Evolutionary conservation across 2,888 invertebrate genomes (phyloP).

Genomic region (Drosophila trichaetosa): DNA sequence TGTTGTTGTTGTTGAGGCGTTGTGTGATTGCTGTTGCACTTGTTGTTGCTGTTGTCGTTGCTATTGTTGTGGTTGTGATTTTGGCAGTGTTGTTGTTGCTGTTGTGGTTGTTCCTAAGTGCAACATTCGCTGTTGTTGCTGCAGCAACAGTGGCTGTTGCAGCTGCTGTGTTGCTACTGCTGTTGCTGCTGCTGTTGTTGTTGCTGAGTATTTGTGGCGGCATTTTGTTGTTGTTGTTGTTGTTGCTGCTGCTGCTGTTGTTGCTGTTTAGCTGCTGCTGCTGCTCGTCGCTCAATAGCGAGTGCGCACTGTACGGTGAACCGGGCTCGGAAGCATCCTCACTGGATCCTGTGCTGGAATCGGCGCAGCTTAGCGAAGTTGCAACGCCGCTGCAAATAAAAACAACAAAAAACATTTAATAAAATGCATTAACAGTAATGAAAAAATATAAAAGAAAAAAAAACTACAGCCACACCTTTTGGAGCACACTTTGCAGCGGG

Average conservation of each 20-base stretch:
- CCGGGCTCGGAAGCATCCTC: slow-evolving; percentile 93
- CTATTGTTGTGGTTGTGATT: slow-evolving; percentile 49
- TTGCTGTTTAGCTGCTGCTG: slow-evolving; percentile 37
- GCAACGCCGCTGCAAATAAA: slow-evolving; percentile 91
- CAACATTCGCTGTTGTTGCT: slow-evolving; percentile 83
- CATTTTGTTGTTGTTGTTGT: slow-evolving; percentile 86
- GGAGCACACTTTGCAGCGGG: slow-evolving; percentile 19
- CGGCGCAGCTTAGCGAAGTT: slow-evolving; percentile 90
- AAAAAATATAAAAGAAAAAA: not conserved
- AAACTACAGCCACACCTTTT: slow-evolving; percentile 52
- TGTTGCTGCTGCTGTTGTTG: slow-evolving; percentile 37
- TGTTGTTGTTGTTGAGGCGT: slow-evolving; percentile 40
- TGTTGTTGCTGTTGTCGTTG: slow-evolving; percentile 44
- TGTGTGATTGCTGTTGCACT: slow-evolving; percentile 59
- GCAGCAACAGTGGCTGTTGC: slow-evolving; percentile 86
- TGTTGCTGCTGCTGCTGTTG: slow-evolving; percentile 83
- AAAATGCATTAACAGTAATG: slow-evolving; percentile 11
- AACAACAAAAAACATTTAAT: not conserved
- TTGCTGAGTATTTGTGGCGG: slow-evolving; percentile 83
- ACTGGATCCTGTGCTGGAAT: slow-evolving; percentile 89
- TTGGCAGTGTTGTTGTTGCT: slow-evolving; percentile 57
- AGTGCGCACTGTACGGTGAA: slow-evolving; percentile 89
- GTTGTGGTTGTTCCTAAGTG: slow-evolving; percentile 34
- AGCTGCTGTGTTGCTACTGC: slow-evolving; percentile 87
- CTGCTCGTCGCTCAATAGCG: slow-evolving; percentile 86